phyloP scores from a whole-genome alignment of 2,888 invertebrate species.

The Chirona hameri region DNA sequence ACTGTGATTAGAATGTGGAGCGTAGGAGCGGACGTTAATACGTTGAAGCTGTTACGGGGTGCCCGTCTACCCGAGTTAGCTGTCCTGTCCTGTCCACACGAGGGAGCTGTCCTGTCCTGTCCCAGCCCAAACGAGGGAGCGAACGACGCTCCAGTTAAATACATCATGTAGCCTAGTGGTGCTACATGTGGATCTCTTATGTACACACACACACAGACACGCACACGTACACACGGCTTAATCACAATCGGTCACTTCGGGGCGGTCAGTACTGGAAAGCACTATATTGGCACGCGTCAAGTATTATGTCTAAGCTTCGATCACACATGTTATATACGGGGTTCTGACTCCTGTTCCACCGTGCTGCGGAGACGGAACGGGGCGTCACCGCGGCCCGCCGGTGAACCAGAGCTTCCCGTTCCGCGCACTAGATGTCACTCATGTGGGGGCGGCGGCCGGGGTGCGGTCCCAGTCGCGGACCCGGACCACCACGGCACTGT shows the following conservation, averaged over 20 bases:
- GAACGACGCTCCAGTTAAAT: neutral
- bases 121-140: no score
- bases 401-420: neutral
- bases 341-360: neutral
- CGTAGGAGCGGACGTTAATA: neutral
- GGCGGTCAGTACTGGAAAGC: neutral
- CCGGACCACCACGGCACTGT: neutral
- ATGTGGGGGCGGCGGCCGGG: neutral
- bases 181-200: neutral
- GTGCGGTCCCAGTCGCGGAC: neutral
- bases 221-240: neutral
- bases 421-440: neutral
- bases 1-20: neutral
- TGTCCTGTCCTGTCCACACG: neutral
- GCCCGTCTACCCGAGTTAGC: neutral
- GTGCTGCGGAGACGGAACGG: neutral
- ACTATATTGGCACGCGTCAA: neutral
- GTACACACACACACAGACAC: neutral
- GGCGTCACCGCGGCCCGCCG: neutral
- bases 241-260: neutral
- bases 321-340: neutral
- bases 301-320: neutral
- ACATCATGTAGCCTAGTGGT: no score
- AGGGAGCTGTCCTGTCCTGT: neutral
- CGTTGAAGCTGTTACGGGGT: neutral